Evolutionary conservation across 2,797 vertebrate genomes (phyloP), one percentile per base, ranked within the genome.

Genomic region (Dermochelys coriacea): DNA sequence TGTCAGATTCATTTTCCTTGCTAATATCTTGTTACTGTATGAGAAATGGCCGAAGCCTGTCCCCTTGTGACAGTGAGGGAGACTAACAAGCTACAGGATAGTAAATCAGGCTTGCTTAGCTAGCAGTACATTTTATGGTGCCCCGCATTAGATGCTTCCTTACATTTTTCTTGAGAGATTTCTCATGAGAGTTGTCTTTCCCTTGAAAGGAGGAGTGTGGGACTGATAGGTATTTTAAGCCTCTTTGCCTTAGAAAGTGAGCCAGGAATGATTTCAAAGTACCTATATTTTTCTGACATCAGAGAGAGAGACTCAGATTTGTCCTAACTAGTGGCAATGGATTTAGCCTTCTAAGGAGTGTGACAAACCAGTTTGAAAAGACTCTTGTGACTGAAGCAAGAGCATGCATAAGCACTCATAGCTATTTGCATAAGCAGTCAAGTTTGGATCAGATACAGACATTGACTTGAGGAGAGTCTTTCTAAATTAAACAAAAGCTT

Each of bases 41-140:
- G 85, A n/a, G 85, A 91, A 83, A 50, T 0, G 0, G 93, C 9
- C 0, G 80, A 86, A 0, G 78, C 93, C 91, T 89, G 94, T 94
- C 95, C 93, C 96, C 95, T 96, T 1, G 87, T 85, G 96, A 96
- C 89, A 87, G 87, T 87, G 54, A 23, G 52, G 34, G n/a, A 41
- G 75, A 80, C 88, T 85, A 74, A 86, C 91, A 91, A 64, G 5
- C 93, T 37, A 49, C 37, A 21, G 64, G 52, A 12, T 31, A 3
- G 45, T 34, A 77, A 82, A 45, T 2, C 14, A 6, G n/a, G 15
- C 16, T 50, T 51, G 34, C 47, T 31, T 41, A 29, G 47, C 59
- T 31, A 19, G 14, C 74, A 31, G 27, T 49, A 31, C 74, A 77
- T 77, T 47, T 77, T 77, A 5, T 77, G 74, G 45, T 77, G 45